phyloP scores from a whole-genome alignment of 2,797 vertebrate species.

The Leucoraja ocellata region DNA sequence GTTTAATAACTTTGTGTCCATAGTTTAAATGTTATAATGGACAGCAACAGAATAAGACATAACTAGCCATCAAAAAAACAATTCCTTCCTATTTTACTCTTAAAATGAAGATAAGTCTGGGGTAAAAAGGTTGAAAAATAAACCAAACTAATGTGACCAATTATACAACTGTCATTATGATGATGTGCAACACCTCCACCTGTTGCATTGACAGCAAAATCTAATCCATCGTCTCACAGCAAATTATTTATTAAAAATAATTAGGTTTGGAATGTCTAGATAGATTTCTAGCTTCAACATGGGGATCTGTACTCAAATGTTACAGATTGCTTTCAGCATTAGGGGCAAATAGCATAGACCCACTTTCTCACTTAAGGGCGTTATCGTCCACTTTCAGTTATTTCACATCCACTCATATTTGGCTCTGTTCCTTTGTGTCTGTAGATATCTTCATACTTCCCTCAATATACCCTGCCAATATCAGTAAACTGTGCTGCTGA shows the following conservation, averaged over 20 bases:
- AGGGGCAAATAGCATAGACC: not conserved
- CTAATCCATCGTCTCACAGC: not conserved
- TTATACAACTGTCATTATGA: not conserved
- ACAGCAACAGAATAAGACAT: constrained; percentile 7
- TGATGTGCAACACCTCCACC: not conserved
- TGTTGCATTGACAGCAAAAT: not conserved
- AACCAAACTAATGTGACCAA: not conserved
- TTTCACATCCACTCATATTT: not conserved
- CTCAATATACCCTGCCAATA: not conserved
- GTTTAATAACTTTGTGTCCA: not conserved
- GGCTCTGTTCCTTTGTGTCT: not conserved
- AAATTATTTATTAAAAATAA: not conserved
- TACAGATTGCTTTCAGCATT: not conserved
- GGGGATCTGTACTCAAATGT: not conserved
- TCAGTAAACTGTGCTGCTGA: not conserved
- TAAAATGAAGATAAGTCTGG: not conserved
- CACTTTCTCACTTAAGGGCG: not conserved
- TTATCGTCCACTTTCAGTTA: not conserved
- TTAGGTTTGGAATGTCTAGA: not conserved
- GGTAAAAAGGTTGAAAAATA: not conserved
- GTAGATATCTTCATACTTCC: not conserved
- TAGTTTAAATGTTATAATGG: not conserved
- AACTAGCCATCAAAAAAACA: not conserved
- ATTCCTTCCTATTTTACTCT: not conserved
- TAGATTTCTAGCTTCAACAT: not conserved